phyloP scores from a whole-genome alignment of 2,888 invertebrate species.

The Melipona bicolor region DNA sequence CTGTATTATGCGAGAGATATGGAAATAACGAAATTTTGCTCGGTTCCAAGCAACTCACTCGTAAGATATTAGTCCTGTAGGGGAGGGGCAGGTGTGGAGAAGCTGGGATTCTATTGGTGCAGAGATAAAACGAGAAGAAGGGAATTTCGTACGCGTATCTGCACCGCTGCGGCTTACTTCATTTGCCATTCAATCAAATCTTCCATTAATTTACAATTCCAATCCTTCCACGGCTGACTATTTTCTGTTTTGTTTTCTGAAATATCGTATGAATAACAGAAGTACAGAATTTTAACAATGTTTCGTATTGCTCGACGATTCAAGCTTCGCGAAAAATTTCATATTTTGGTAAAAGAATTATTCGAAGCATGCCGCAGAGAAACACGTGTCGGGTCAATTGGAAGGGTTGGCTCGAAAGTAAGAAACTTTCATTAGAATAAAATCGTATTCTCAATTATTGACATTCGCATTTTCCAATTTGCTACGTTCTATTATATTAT shows the following conservation, averaged over 20 bases:
- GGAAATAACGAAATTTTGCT: conserved; percentile 42
- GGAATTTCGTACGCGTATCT: conserved; percentile 58
- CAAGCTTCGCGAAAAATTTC: neutral
- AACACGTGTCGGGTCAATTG: neutral
- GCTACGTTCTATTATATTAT: neutral
- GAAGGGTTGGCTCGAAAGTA: neutral
- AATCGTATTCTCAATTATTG: neutral
- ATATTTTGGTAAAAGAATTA: neutral
- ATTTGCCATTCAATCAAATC: conserved; percentile 64
- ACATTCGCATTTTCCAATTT: neutral
- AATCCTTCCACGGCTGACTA: conserved; percentile 67
- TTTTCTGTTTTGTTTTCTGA: conserved; percentile 6
- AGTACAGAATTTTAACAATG: conserved; percentile 2
- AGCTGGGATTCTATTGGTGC: conserved; percentile 56
- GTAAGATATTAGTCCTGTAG: conserved; percentile 62
- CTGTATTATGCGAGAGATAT: conserved; percentile 14
- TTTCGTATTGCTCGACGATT: neutral
- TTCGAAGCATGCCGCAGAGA: neutral
- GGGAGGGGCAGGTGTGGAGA: conserved; percentile 50
- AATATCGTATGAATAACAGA: neutral
- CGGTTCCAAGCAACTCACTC: conserved; percentile 21
- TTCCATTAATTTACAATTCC: conserved; percentile 67
- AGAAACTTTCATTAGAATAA: neutral
- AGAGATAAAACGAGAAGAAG: conserved; percentile 21
- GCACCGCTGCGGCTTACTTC: conserved; percentile 54